A percentile compares a stretch with the other conserved stretches of the same genome.
phyloP scores from a whole-genome alignment of 2,797 vertebrate species.

The Furcifer pardalis region DNA sequence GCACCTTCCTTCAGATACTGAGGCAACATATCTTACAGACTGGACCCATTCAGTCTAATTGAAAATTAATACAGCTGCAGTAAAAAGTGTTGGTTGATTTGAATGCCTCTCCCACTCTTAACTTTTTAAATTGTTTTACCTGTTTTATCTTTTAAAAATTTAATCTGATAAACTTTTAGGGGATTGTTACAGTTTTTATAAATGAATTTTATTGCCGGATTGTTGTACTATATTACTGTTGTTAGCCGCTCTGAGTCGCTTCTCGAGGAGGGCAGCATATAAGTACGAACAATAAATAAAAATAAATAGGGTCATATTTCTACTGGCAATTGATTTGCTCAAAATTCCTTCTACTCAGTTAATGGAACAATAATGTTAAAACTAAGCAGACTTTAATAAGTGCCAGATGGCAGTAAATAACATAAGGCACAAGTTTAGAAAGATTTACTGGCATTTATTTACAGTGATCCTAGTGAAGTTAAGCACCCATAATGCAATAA shows the following conservation, averaged over 20 bases:
- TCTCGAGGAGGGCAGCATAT: no score
- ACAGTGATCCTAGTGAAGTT: background rate
- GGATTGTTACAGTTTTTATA: no score
- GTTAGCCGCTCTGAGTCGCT: no score
- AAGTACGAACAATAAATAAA: no score
- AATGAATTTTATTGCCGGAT: no score
- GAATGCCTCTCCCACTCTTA: no score
- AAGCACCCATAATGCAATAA: background rate
- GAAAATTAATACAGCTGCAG: background rate
- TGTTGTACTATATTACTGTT: no score
- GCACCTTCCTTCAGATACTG: background rate
- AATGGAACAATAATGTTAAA: background rate
- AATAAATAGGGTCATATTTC: background rate
- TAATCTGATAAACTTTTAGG: no score
- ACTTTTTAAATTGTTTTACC: no score
- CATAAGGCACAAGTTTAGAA: background rate
- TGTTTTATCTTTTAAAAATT: no score
- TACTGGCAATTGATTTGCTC: background rate
- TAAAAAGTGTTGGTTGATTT: background rate
- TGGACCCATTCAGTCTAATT: background rate
- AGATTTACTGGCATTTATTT: conserved; percentile 29
- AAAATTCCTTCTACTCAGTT: background rate
- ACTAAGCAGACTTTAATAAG: background rate
- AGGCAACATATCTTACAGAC: background rate
- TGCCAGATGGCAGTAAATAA: conserved; percentile 6